These are phyloP conservation scores for Stichopus horrens DNA, from an alignment of 53 echinoderm and acorn worm genomes.

Conservation along the genomic window DNA sequence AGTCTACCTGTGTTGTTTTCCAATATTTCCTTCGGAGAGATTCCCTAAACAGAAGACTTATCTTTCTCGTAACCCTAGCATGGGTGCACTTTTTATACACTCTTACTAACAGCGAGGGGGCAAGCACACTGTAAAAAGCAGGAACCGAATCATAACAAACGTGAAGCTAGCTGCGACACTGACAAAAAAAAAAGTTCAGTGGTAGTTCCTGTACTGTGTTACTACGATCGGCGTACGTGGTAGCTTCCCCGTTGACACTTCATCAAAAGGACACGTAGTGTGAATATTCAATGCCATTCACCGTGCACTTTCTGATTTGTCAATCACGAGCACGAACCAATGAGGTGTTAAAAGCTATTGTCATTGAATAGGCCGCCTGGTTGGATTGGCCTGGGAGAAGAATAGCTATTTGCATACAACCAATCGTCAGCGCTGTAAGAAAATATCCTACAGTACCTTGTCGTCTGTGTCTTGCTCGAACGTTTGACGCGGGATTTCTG, in stretches of 20 bases:
- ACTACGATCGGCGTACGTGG: background rate
- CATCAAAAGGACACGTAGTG: constrained; percentile 12
- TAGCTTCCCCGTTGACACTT: constrained; percentile 3
- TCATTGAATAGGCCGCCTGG: constrained; percentile 36
- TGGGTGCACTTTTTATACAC: constrained; percentile 37
- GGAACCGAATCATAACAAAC: constrained; percentile 14
- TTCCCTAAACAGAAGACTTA: constrained; percentile 1
- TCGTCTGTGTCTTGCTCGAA: no score
- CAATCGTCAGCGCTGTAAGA: constrained; percentile 34
- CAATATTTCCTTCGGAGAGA: constrained; percentile 13
- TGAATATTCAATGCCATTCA: constrained; percentile 40
- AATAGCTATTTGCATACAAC: constrained; percentile 43
- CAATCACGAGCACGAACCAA: constrained; percentile 30
- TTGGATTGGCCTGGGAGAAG: constrained; percentile 35
- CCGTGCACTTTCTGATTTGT: constrained; percentile 40
- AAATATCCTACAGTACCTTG: constrained; percentile 5
- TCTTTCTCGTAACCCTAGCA: constrained; percentile 38
- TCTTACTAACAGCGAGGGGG: constrained; percentile 40
- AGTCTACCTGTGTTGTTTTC: constrained; percentile 35
- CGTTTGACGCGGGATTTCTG: no score
- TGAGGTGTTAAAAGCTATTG: constrained; percentile 41
- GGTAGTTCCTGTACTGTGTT: background rate
- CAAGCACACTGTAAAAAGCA: constrained; percentile 11
- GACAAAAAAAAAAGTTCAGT: background rate
- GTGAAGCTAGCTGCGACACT: background rate